Evolutionary conservation across 2,797 vertebrate species (phyloP), one percentile per base, ranked within the genome.

Genomic region (Podarcis siculus): DNA sequence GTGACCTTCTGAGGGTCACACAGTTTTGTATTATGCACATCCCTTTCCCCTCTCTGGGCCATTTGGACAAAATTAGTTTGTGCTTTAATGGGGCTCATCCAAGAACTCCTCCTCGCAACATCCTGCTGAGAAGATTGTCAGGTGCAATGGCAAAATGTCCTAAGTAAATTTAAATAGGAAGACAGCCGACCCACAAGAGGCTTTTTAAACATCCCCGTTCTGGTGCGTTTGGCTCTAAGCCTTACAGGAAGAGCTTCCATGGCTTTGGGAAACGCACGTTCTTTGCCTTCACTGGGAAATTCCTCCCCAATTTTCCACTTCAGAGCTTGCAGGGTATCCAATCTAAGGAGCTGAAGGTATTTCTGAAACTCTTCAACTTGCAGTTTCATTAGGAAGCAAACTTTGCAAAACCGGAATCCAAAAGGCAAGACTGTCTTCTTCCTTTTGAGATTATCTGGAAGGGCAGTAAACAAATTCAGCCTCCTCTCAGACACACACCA

Each of bases 241-340:
- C 42, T 79, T 71, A 81, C 32, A 85, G 35, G 55, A 90, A 90
- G 35, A 3, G 73, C n/a, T 3, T 49, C 39, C 49, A 45, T 86
- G 64, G 35, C 66, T 86, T 71, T 15, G 23, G 73, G 86, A 75
- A 92, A 89, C 12, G 8, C 6, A 42, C 64, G 37, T 55, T 81
- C 58, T 27, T 10, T 91, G 84, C 8, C 81, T 30, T 77, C 69
- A 64, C 58, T 89, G 39, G 1, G 2, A 21, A 27, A 79, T n/a
- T 55, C n/a, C 49, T 21, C 35, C 9, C 64, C 82, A 69, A 77
- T 89, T 75, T 82, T 12, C 78, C 76, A n/a, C 39, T 71, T 58
- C 72, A 66, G 58, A 67, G 55, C 64, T 55, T 7, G 7, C 0
- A 35, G 79, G 71, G 82, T 30, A 86, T 72, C 23, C 66, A 64